A percentile compares a stretch with the other conserved stretches of the same genome.
Conservation (phyloP, 2,113 vertebrate species). For the Antennarius striatus region DNA sequence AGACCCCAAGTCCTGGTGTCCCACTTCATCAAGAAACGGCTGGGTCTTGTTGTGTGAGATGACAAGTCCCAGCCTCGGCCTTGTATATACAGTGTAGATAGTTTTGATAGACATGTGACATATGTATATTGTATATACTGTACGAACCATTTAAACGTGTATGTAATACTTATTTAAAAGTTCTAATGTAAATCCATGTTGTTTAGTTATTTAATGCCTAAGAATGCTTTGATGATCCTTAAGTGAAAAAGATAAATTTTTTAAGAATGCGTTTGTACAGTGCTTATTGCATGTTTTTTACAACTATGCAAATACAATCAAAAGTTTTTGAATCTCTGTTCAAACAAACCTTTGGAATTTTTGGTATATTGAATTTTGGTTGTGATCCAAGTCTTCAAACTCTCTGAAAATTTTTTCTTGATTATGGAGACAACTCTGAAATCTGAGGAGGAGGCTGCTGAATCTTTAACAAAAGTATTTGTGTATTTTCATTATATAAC, state of each 20-base stretch:
- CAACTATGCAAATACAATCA: no score
- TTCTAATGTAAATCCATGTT: background rate
- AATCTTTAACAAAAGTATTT: no score
- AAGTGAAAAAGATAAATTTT: constrained; percentile 14
- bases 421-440: no score
- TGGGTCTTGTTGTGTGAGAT: constrained; percentile 67
- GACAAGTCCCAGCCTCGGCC: background rate
- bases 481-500: no score
- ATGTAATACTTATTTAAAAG: constrained; percentile 55
- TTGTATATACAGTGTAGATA: constrained; percentile 43
- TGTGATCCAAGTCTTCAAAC: no score
- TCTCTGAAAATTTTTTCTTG: no score
- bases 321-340: no score
- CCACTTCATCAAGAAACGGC: constrained; percentile 83
- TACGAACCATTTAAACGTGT: constrained; percentile 49
- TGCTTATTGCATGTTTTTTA: background rate
- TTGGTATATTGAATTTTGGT: background rate
- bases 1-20: constrained; percentile 84
- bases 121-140: constrained; percentile 53
- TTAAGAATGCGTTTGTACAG: constrained; percentile 24
- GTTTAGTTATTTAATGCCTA: no score
- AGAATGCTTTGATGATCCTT: no score
- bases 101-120: constrained; percentile 42
- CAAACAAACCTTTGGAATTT: background rate
- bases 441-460: no score